Percentiles rank a stretch among this genome's conserved stretches.
These are phyloP conservation scores for Aramus guarauna DNA, from an alignment of 2,113 vertebrate species.

Conservation along the genomic window DNA sequence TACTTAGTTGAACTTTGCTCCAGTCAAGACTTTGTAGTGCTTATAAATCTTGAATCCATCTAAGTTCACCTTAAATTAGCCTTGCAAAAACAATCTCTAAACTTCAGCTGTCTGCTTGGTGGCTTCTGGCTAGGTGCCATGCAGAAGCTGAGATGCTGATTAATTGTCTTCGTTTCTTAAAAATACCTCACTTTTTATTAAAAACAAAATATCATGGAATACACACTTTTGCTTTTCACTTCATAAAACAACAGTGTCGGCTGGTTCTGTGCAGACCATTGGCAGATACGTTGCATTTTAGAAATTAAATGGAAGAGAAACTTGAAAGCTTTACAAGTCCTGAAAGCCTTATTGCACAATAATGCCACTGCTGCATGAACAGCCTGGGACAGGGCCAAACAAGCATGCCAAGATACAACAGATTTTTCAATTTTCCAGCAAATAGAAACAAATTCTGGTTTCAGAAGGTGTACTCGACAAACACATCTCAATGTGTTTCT, in stretches of 20 bases:
- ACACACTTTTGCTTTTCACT: conserved; percentile 69
- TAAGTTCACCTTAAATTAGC: conserved; percentile 77
- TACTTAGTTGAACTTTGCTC: conserved; percentile 80
- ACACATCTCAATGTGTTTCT: conserved; percentile 77
- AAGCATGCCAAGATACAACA: conserved; percentile 76
- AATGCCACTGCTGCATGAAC: conserved; percentile 44
- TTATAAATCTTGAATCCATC: conserved; percentile 82
- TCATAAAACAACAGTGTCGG: conserved; percentile 71
- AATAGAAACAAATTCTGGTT: conserved; percentile 79
- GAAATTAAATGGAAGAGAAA: conserved; percentile 42
- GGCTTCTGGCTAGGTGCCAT: conserved; percentile 79
- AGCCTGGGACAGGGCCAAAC: conserved; percentile 72
- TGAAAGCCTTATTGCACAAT: conserved; percentile 43
- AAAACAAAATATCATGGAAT: conserved; percentile 57
- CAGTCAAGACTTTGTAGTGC: conserved; percentile 74
- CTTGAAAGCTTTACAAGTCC: neutral
- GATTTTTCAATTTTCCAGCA: conserved; percentile 78
- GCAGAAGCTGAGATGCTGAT: conserved; percentile 69
- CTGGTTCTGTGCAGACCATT: conserved; percentile 68
- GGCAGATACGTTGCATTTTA: conserved; percentile 73
- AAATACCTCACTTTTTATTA: conserved; percentile 8
- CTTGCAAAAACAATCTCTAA: conserved; percentile 70
- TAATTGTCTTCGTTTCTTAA: conserved; percentile 76
- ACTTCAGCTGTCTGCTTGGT: conserved; percentile 74
- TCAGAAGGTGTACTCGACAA: conserved; percentile 70